Evolutionary conservation across 1,140 invertebrate species (phyloP).

Genomic region (Rhagoletis pomonella): DNA sequence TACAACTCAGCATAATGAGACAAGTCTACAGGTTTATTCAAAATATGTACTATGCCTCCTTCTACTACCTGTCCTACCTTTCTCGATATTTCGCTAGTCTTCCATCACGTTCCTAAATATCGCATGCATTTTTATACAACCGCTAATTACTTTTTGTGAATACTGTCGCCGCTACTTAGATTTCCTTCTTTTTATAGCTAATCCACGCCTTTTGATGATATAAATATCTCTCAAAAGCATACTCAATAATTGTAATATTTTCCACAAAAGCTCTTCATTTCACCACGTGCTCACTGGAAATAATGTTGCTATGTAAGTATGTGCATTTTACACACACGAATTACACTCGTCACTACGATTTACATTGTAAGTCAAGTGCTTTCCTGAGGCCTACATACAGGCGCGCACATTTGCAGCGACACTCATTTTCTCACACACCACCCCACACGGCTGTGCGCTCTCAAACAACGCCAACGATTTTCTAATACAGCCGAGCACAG

Average conservation of each 20-base stretch:
- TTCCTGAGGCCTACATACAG: slow-evolving; percentile 3
- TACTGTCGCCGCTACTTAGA: too few relatives aligned
- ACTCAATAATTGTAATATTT: background rate
- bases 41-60: too few relatives aligned
- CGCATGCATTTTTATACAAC: too few relatives aligned
- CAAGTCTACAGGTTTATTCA: too few relatives aligned
- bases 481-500: background rate
- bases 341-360: background rate
- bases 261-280: background rate
- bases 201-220: too few relatives aligned
- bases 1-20: too few relatives aligned
- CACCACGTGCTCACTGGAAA: background rate
- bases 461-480: background rate
- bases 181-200: too few relatives aligned
- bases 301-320: background rate
- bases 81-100: too few relatives aligned
- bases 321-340: background rate
- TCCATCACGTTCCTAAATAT: too few relatives aligned
- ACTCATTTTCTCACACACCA: background rate
- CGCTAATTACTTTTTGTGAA: too few relatives aligned
- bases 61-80: too few relatives aligned
- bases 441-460: background rate
- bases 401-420: background rate
- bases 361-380: background rate
- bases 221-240: too few relatives aligned